A percentile compares a stretch with the other conserved stretches of the same genome.
These are phyloP conservation scores for Philaenus spumarius DNA, from an alignment of 1,140 invertebrate species.

Conservation along the genomic window DNA sequence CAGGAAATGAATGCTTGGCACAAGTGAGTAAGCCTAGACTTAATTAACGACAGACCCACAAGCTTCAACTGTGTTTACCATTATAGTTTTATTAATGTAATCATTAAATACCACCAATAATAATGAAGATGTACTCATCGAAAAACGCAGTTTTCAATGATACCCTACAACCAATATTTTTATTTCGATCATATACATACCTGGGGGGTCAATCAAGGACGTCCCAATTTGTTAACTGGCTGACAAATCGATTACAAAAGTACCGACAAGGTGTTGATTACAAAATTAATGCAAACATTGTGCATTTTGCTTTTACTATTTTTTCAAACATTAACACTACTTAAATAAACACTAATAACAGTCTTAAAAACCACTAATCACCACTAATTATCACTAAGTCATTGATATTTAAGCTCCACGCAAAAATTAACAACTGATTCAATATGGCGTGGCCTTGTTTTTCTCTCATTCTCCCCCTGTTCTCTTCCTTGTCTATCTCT, in stretches of 20 bases:
- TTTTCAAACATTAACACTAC: too few relatives aligned
- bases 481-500: conserved; percentile 26
- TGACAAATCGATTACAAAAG: conserved; percentile 34
- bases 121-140: not conserved
- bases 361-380: not conserved
- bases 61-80: too few relatives aligned
- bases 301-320: not conserved
- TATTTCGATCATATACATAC: conserved; percentile 24
- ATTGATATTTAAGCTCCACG: conserved; percentile 23
- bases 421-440: conserved; percentile 34
- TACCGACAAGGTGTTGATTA: conserved; percentile 27
- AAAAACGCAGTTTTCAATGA: conserved; percentile 12
- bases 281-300: conserved; percentile 7
- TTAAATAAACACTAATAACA: too few relatives aligned
- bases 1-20: too few relatives aligned
- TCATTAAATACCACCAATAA: too few relatives aligned
- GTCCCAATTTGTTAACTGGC: conserved; percentile 34
- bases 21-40: too few relatives aligned
- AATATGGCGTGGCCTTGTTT: conserved; percentile 41
- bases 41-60: too few relatives aligned
- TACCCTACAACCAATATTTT: conserved; percentile 24
- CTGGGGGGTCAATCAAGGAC: conserved; percentile 33
- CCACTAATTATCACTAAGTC: conserved; percentile 11
- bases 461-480: conserved; percentile 33
- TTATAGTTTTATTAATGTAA: too few relatives aligned